Percentiles rank a stretch among this genome's conserved stretches.
Evolutionary conservation across 2,888 invertebrate species (phyloP).

Genomic region (Cephus sareptanus): DNA sequence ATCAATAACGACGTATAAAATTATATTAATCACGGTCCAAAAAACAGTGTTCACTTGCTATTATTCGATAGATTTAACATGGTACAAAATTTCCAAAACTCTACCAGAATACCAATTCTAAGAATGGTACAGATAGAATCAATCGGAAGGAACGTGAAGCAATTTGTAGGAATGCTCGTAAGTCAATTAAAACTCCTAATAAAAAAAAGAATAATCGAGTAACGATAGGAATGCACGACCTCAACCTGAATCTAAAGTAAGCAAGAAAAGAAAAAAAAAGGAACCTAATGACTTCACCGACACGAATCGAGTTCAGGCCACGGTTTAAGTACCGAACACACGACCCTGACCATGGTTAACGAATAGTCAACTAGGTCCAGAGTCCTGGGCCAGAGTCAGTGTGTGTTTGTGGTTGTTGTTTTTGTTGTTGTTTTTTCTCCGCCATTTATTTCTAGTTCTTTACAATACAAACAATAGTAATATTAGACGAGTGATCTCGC

Average conservation of each 20-base stretch:
- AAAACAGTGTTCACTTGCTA: neutral
- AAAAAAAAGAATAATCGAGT: neutral
- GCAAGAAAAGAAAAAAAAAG: neutral
- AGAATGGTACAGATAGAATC: neutral
- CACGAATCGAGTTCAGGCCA: neutral
- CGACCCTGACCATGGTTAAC: neutral
- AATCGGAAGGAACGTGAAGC: neutral
- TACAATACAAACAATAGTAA: constrained; percentile 35
- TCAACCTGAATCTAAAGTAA: neutral
- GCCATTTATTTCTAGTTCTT: constrained; percentile 33
- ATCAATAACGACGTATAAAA: neutral
- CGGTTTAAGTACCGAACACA: neutral
- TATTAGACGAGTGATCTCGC: constrained; percentile 4
- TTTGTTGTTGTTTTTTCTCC: constrained; percentile 37
- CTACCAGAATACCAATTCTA: neutral
- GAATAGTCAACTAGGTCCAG: neutral
- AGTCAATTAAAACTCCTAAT: neutral
- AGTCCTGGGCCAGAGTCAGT: constrained; percentile 9
- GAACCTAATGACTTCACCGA: neutral
- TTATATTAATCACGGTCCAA: neutral
- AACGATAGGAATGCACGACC: neutral
- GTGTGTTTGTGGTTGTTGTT: constrained; percentile 46
- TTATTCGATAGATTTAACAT: neutral
- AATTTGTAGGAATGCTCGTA: neutral
- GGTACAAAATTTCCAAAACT: neutral